Conservation (phyloP, 2,888 invertebrate genomes). For the Dryococelus australis region DNA sequence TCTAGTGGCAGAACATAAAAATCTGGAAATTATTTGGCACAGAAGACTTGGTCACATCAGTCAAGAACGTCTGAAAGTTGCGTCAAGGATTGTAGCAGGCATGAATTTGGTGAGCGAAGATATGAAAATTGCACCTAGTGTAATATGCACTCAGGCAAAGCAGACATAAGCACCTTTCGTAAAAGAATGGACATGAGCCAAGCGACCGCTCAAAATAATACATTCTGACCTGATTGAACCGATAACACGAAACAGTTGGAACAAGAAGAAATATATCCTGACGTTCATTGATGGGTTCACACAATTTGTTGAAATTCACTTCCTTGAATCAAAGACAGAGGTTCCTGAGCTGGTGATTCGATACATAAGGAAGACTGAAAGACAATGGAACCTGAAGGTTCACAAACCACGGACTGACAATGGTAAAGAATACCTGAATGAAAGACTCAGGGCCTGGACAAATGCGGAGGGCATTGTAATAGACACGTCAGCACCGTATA, state of each 20-base stretch:
- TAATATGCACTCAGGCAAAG: neutral
- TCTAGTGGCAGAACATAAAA: neutral
- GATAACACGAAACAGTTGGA: neutral
- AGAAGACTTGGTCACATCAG: neutral
- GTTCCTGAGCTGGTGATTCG: neutral
- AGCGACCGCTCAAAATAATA: neutral
- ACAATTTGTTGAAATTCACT: neutral
- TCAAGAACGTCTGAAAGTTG: neutral
- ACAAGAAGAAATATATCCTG: conserved; percentile 3
- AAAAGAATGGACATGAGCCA: neutral
- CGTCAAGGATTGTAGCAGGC: neutral
- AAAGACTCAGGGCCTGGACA: neutral
- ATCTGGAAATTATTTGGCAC: neutral
- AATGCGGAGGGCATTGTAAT: neutral
- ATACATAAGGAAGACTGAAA: neutral
- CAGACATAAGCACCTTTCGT: neutral
- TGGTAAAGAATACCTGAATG: neutral
- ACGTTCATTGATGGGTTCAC: neutral
- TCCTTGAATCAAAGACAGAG: neutral
- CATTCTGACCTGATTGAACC: neutral
- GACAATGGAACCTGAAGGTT: neutral
- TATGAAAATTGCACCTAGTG: neutral
- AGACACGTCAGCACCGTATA: neutral
- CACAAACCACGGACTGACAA: neutral
- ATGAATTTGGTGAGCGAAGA: neutral